Conservation (phyloP, 2,113 vertebrate genomes). For the Ginglymostoma cirratum region DNA sequence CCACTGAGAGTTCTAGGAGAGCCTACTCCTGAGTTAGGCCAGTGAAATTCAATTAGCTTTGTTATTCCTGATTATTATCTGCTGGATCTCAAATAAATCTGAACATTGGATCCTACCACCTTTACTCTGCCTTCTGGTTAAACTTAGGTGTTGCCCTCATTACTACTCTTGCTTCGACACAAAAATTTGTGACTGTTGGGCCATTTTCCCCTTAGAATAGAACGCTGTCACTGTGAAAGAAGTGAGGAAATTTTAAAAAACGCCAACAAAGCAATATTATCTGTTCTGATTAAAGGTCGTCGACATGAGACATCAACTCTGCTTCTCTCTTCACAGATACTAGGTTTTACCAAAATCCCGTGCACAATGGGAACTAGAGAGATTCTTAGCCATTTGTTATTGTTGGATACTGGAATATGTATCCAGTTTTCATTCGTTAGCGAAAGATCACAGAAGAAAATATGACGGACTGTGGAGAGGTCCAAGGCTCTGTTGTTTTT, state of each 20-base stretch:
- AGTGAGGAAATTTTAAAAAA: background rate
- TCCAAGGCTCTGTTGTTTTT: background rate
- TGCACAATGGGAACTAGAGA: background rate
- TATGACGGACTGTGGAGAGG: background rate
- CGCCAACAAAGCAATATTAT: background rate
- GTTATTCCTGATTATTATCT: background rate
- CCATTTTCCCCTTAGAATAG: background rate
- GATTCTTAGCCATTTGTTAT: background rate
- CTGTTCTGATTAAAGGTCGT: too few relatives aligned
- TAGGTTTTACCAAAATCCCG: background rate
- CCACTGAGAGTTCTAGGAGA: background rate
- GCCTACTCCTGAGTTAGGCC: background rate
- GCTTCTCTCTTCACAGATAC: too few relatives aligned
- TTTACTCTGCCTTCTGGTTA: background rate
- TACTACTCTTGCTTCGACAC: background rate
- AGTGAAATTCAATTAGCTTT: background rate
- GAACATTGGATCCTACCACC: background rate
- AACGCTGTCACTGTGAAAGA: background rate
- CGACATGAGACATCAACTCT: too few relatives aligned
- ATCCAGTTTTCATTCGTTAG: background rate
- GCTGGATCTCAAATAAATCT: background rate
- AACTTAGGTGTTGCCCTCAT: background rate
- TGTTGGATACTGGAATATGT: background rate
- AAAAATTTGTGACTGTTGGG: background rate
- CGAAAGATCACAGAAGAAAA: background rate